Evolutionary conservation across 2,797 vertebrate genomes (phyloP).

Genomic region (Sebastes miniatus): DNA sequence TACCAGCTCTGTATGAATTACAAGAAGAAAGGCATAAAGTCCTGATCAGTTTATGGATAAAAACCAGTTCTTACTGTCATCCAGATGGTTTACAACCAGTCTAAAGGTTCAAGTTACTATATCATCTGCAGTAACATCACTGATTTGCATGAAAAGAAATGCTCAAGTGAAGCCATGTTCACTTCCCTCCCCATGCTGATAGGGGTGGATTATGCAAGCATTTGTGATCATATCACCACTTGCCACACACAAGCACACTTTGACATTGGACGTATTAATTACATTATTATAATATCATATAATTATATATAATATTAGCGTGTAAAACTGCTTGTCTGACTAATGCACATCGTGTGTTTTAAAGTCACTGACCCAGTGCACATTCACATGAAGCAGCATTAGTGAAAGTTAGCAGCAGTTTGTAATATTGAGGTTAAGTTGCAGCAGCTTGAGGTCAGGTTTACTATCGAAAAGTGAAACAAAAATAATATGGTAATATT

Average conservation of each 20-base stretch:
- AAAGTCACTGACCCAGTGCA: background rate
- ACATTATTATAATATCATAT: no score
- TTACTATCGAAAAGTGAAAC: background rate
- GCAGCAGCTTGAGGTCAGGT: background rate
- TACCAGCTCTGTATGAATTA: background rate
- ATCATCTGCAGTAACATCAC: background rate
- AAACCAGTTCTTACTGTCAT: no score
- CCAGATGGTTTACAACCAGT: background rate
- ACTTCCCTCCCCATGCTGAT: background rate
- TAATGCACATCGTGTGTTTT: rapidly evolving
- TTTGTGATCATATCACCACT: background rate
- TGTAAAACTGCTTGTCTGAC: background rate
- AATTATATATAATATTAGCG: no score
- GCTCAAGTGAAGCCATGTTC: no score
- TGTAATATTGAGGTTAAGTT: background rate
- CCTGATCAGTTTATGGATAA: background rate
- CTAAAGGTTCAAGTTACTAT: background rate
- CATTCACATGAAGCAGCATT: background rate
- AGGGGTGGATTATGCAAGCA: background rate
- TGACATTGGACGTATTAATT: background rate
- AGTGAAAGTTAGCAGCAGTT: background rate
- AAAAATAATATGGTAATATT: rapidly evolving
- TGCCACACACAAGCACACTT: background rate
- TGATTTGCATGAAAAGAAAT: background rate
- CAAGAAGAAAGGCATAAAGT: background rate